These are phyloP conservation scores for Pyralis farinalis DNA, from an alignment of 2,888 invertebrate genomes.

Conservation along the genomic window DNA sequence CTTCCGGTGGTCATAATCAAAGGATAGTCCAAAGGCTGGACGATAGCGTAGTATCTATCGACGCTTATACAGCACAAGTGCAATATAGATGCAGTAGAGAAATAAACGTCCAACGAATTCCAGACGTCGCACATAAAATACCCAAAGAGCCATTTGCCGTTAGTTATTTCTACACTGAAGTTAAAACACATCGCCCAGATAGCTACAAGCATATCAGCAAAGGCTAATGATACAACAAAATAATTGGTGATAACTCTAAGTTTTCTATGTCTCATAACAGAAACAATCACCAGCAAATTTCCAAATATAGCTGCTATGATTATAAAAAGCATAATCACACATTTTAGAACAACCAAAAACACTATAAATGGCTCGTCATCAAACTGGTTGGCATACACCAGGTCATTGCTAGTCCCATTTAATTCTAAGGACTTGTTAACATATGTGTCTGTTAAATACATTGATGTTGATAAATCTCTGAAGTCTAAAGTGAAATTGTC, in stretches of 20 bases:
- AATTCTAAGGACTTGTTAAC: conserved; percentile 54
- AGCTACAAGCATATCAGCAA: conserved; percentile 97
- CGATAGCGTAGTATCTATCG: conserved; percentile 94
- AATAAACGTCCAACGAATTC: conserved; percentile 97
- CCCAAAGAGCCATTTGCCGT: conserved; percentile 93
- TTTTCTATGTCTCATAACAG: conserved; percentile 85
- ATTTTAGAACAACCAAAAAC: conserved; percentile 84
- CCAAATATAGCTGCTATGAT: conserved; percentile 94
- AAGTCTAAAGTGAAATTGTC: conserved; percentile 59
- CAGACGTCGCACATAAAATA: conserved; percentile 97
- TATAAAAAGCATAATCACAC: conserved; percentile 92
- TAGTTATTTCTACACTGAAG: conserved; percentile 92
- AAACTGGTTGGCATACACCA: conserved; percentile 60
- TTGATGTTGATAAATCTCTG: conserved; percentile 61
- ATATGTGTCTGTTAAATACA: conserved; percentile 67
- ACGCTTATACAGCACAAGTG: conserved; percentile 96
- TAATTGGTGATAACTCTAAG: conserved; percentile 94
- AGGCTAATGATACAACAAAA: conserved; percentile 96
- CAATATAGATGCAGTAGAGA: conserved; percentile 95
- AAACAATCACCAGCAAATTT: conserved; percentile 94
- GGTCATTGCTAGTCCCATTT: conserved; percentile 55
- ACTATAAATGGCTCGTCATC: conserved; percentile 75
- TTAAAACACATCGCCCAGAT: conserved; percentile 97
- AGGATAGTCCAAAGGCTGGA: conserved; percentile 96
- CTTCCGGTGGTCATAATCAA: conserved; percentile 93